These are phyloP conservation scores for Platerodrilus igneus DNA, from an alignment of 2,888 invertebrate species.

Conservation along the genomic window DNA sequence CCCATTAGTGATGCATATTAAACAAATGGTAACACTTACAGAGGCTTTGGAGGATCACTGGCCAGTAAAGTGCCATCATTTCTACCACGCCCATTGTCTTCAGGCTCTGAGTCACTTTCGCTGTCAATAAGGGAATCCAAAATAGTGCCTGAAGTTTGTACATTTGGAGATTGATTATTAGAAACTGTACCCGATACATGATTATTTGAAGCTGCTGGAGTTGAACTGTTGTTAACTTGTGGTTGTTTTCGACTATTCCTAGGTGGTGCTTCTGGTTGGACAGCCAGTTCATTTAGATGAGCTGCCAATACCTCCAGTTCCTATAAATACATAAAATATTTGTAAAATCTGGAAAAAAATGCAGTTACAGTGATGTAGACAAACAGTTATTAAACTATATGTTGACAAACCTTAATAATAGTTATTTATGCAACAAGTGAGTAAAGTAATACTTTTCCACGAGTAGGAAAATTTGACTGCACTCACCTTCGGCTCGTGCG, in stretches of 20 bases:
- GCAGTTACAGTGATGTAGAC: conserved; percentile 1
- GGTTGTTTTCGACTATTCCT: conserved; percentile 53
- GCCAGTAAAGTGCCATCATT: conserved; percentile 94
- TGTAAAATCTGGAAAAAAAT: conserved; percentile 1
- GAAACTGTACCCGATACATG: conserved; percentile 32
- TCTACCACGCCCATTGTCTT: conserved; percentile 72
- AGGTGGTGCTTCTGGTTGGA: conserved; percentile 67
- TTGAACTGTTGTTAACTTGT: conserved; percentile 40
- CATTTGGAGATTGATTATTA: conserved; percentile 39
- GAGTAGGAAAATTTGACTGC: no score
- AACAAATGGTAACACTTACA: conserved; percentile 61
- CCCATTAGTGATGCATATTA: not conserved
- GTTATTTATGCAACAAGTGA: no score
- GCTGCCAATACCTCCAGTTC: conserved; percentile 95
- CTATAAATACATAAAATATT: conserved; percentile 51
- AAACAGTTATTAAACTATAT: no score
- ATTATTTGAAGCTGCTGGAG: conserved; percentile 40
- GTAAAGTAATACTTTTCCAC: no score
- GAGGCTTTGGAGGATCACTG: conserved; percentile 94
- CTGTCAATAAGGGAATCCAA: conserved; percentile 66
- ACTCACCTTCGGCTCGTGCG: no score
- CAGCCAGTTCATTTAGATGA: conserved; percentile 90
- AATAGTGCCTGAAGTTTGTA: conserved; percentile 49
- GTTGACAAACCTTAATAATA: no score
- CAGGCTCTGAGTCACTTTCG: conserved; percentile 78